Evolutionary conservation across 2,113 vertebrate genomes (phyloP).

Genomic region (Melospiza melodia): DNA sequence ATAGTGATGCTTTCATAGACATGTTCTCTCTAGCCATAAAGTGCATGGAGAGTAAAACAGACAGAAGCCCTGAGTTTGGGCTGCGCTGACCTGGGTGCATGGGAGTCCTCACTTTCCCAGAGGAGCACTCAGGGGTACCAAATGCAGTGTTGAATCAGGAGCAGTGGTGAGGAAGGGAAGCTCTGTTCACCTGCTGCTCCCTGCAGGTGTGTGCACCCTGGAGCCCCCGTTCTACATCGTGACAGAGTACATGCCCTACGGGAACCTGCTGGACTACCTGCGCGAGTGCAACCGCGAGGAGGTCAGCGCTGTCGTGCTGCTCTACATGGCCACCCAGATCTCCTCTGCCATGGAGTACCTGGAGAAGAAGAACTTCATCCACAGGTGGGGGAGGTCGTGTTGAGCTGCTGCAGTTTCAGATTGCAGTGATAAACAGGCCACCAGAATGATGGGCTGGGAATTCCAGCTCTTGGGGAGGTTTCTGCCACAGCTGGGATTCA

Average conservation of each 20-base stretch:
- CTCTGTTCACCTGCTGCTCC: not conserved
- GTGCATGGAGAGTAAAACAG: not conserved
- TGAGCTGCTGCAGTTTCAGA: not conserved
- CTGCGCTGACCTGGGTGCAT: not conserved
- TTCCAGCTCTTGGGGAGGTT: not conserved
- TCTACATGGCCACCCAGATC: conserved; percentile 99
- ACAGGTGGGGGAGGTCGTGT: conserved; percentile 78
- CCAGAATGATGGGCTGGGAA: not conserved
- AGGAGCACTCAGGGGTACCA: not conserved
- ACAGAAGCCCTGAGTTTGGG: not conserved
- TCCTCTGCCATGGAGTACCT: conserved; percentile 99
- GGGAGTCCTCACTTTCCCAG: not conserved
- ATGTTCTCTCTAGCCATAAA: not conserved
- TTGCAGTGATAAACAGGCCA: not conserved
- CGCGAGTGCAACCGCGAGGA: conserved; percentile 94
- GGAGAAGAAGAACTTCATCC: conserved; percentile 99
- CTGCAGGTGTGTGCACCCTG: conserved; percentile 92
- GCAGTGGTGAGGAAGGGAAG: not conserved
- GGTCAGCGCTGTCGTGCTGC: conserved; percentile 93
- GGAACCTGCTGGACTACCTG: conserved; percentile 95
- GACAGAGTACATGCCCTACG: conserved; percentile 97
- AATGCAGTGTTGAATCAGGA: not conserved
- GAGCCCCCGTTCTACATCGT: conserved; percentile 99
- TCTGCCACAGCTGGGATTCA: not conserved
- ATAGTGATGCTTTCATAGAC: not conserved